A percentile compares a stretch with the other conserved stretches of the same genome.
These are phyloP conservation scores for Staurois parvus DNA, from an alignment of 2,797 vertebrate species.

Conservation along the genomic window DNA sequence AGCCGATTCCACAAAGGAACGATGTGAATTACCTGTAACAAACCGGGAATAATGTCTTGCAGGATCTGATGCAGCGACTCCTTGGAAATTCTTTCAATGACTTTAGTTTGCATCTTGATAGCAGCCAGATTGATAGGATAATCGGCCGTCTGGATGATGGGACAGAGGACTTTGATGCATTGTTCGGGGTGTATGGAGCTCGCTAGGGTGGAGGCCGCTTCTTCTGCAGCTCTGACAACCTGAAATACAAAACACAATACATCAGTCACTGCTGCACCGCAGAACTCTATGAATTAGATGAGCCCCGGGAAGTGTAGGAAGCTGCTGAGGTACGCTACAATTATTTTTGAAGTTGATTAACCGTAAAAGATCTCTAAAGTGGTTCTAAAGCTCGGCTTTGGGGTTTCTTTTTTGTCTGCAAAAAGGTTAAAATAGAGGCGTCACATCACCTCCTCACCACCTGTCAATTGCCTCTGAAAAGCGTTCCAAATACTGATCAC, in stretches of 20 bases:
- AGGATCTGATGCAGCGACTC: constrained; percentile 90
- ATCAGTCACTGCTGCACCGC: not conserved
- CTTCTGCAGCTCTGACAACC: constrained; percentile 95
- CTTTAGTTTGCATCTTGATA: constrained; percentile 98
- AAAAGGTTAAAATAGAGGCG: too few relatives aligned
- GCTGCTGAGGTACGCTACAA: too few relatives aligned
- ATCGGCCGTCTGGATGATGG: constrained; percentile 96
- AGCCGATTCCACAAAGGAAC: too few relatives aligned
- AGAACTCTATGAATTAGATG: too few relatives aligned
- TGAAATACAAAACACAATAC: constrained; percentile 63
- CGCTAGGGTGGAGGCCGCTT: constrained; percentile 91
- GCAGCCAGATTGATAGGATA: constrained; percentile 98
- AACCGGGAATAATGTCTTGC: constrained; percentile 92
- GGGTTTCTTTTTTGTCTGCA: too few relatives aligned
- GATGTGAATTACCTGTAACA: constrained; percentile 84
- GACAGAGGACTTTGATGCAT: constrained; percentile 97
- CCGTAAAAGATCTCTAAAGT: too few relatives aligned
- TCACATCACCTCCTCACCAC: too few relatives aligned
- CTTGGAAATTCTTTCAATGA: constrained; percentile 93
- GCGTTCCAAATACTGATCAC: too few relatives aligned
- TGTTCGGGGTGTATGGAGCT: constrained; percentile 96
- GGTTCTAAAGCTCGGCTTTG: too few relatives aligned
- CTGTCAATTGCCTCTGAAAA: too few relatives aligned
- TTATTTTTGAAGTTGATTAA: too few relatives aligned
- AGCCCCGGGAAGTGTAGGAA: too few relatives aligned